These are phyloP conservation scores for Thryonomys swinderianus DNA, from an alignment of 2,113 vertebrate species.

Conservation along the genomic window DNA sequence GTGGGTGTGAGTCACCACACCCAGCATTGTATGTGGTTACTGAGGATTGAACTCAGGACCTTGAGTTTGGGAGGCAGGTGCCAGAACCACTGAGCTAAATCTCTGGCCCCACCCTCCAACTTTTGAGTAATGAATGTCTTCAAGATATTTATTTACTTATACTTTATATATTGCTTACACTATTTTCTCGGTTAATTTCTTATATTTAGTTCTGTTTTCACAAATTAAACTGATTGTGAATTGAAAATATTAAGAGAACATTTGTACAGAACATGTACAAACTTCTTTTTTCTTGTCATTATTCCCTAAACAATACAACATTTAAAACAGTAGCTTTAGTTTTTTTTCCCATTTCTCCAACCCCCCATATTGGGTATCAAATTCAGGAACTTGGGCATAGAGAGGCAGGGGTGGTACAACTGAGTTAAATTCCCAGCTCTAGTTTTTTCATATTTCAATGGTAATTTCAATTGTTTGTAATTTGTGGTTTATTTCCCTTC, in stretches of 20 bases:
- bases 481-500: constrained; percentile 11
- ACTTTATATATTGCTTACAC: neutral
- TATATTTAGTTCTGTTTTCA: neutral
- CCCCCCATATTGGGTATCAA: no score
- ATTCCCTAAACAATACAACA: neutral
- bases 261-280: neutral
- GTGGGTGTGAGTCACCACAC: no score
- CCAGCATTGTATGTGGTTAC: no score
- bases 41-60: no score
- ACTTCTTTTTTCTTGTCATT: neutral
- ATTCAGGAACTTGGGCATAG: no score
- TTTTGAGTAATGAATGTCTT: neutral
- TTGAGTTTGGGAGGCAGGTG: no score
- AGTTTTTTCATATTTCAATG: constrained; percentile 10
- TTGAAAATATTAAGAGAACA: neutral
- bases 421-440: no score
- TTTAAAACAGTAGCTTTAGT: neutral
- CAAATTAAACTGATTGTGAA: neutral
- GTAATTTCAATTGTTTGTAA: neutral
- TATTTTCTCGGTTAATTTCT: constrained; percentile 9
- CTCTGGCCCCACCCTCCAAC: neutral
- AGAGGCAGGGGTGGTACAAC: no score
- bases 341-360: neutral
- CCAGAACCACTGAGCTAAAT: no score
- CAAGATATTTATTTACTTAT: neutral